Evolutionary conservation across 2,888 invertebrate genomes (phyloP).

Genomic region (Sussaba pulchella): DNA sequence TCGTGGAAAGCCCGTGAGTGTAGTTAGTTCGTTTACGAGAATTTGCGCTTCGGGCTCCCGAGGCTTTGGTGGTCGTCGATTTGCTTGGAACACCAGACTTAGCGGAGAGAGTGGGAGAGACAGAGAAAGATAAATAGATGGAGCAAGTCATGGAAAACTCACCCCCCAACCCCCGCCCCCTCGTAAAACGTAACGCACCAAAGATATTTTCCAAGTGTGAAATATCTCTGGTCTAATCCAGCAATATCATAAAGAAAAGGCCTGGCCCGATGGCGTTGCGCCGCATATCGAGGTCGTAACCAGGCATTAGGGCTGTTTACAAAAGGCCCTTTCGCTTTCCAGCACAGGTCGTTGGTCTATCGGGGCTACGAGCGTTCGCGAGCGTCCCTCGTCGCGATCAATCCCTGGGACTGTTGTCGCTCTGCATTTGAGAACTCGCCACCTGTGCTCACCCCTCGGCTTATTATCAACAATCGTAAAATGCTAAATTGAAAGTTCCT

Average conservation of each 20-base stretch:
- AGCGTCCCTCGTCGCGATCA: slow-evolving; percentile 70
- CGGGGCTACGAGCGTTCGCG: slow-evolving; percentile 33
- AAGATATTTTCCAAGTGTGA: slow-evolving; percentile 83
- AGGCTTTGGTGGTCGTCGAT: slow-evolving; percentile 59
- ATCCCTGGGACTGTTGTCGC: slow-evolving; percentile 59
- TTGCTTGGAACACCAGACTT: slow-evolving; percentile 59
- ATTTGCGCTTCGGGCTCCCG: slow-evolving; percentile 45
- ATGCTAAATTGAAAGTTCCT: slow-evolving; percentile 83
- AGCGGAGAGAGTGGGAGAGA: slow-evolving; percentile 41
- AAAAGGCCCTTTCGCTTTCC: slow-evolving; percentile 79
- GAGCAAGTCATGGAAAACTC: slow-evolving; percentile 32
- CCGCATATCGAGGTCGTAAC: slow-evolving; percentile 80
- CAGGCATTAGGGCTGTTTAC: slow-evolving; percentile 84
- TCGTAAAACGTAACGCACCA: slow-evolving; percentile 82
- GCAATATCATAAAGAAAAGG: slow-evolving; percentile 84
- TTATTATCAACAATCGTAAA: slow-evolving; percentile 85
- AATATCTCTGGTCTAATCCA: slow-evolving; percentile 84
- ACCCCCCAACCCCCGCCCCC: slow-evolving; percentile 46
- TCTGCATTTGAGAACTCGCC: slow-evolving; percentile 72
- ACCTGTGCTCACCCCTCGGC: slow-evolving; percentile 81
- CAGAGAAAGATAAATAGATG: too few relatives aligned
- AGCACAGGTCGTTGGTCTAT: too few relatives aligned
- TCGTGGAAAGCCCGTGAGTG: slow-evolving; percentile 65
- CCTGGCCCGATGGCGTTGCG: slow-evolving; percentile 69
- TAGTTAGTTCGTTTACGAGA: slow-evolving; percentile 78